phyloP scores from a whole-genome alignment of 2,888 invertebrate species.

The Muschampia plurimacula region DNA sequence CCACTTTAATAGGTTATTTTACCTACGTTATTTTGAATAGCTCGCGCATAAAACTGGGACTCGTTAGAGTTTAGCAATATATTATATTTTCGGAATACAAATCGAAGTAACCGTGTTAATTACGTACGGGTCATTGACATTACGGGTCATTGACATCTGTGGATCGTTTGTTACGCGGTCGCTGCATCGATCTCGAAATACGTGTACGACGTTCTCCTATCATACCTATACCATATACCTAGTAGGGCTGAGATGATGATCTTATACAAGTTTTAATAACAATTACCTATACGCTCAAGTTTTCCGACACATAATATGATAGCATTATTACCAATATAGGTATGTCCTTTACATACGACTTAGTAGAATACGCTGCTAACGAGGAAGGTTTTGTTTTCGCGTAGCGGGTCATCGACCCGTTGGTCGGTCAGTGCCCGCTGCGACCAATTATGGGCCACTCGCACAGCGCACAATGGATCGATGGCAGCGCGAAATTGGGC shows the following conservation, averaged over 20 bases:
- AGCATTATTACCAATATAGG: conserved; percentile 11
- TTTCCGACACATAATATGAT: conserved; percentile 5
- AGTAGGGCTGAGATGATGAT: not conserved
- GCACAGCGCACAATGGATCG: conserved; percentile 85
- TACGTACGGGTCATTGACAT: conserved; percentile 68
- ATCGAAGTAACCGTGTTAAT: conserved; percentile 78
- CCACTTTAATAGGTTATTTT: not conserved
- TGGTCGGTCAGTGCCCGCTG: conserved; percentile 84
- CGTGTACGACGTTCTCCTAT: not conserved
- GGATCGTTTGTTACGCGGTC: conserved; percentile 55
- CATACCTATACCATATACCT: not conserved
- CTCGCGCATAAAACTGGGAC: conserved; percentile 14
- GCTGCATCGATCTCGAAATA: conserved; percentile 30
- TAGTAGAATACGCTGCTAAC: conserved; percentile 51
- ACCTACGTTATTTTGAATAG: not conserved
- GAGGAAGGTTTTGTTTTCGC: conserved; percentile 82
- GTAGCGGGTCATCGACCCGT: conserved; percentile 76
- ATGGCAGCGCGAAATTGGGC: conserved; percentile 83
- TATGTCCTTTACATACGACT: conserved; percentile 6
- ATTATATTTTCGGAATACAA: conserved; percentile 52
- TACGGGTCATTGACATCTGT: conserved; percentile 66
- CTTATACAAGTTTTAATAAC: not conserved
- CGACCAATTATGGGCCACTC: conserved; percentile 86
- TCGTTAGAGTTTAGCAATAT: conserved; percentile 33
- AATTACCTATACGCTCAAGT: not conserved